phyloP scores from a whole-genome alignment of 2,113 vertebrate species.

The Antechinus flavipes region DNA sequence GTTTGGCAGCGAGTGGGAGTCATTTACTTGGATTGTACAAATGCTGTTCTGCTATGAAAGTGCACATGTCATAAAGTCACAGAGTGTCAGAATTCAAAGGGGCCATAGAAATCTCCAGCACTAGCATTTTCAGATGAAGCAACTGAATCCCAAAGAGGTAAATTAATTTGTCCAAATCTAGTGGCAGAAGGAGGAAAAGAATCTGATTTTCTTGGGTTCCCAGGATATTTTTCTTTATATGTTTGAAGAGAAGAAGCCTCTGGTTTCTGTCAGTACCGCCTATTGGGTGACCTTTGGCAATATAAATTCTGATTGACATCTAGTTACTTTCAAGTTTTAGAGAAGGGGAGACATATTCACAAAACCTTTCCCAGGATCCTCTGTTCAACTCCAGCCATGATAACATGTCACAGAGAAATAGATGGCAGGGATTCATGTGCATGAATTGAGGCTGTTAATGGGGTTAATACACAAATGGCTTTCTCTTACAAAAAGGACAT shows the following conservation, averaged over 20 bases:
- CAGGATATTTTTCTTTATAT: background rate
- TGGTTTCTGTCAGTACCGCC: background rate
- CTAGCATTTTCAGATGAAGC: background rate
- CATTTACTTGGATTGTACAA: conserved; percentile 42
- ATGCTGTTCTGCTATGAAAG: conserved; percentile 7
- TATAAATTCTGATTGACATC: background rate
- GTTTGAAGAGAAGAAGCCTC: background rate
- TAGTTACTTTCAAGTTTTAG: background rate
- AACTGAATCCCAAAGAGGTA: background rate
- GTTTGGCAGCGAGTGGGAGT: conserved; percentile 26
- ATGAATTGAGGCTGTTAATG: background rate
- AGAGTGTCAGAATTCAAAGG: background rate
- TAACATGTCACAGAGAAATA: background rate
- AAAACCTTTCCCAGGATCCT: background rate
- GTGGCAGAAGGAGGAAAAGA: background rate
- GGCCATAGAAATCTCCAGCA: background rate
- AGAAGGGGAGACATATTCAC: background rate
- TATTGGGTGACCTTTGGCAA: background rate
- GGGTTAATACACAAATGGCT: background rate
- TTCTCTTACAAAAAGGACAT: background rate
- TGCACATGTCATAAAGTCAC: background rate
- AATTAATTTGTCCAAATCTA: background rate
- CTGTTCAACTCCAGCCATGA: background rate
- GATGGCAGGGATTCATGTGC: background rate
- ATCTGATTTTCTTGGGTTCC: background rate